These are phyloP conservation scores for Ptychobarbus kaznakovi DNA, from an alignment of 2,797 vertebrate species.

Conservation along the genomic window DNA sequence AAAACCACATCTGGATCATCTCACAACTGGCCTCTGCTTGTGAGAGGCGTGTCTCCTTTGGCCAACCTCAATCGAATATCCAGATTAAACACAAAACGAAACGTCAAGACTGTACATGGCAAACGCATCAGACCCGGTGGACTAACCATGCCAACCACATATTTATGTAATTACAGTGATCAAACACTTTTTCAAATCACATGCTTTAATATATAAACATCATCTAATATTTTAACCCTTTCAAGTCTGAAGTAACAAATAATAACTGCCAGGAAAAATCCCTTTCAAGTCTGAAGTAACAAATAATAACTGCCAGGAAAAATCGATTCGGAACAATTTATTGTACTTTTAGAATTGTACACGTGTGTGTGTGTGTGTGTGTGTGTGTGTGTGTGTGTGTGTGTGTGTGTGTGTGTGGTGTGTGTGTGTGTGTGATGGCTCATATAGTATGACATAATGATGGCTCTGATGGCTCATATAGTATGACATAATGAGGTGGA, in stretches of 20 bases:
- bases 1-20: constrained; percentile 46
- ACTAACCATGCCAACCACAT: neutral
- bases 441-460: neutral
- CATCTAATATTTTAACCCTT: neutral
- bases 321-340: neutral
- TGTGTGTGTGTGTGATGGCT: neutral
- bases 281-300: neutral
- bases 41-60: constrained; percentile 1
- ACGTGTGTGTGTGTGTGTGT: neutral
- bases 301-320: neutral
- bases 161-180: neutral
- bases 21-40: constrained; percentile 30
- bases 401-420: neutral
- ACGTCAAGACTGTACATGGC: neutral
- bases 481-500: neutral
- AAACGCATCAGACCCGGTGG: neutral
- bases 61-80: constrained; percentile 15
- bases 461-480: neutral
- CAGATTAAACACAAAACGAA: constrained; percentile 12
- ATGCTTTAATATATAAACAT: neutral
- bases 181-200: neutral
- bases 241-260: neutral
- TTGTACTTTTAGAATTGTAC: neutral
- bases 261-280: neutral
- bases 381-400: too few relatives aligned